A percentile compares a stretch with the other conserved stretches of the same genome.
Evolutionary conservation across 2,797 vertebrate species (phyloP).

Genomic region (Lepilemur ruficaudatus): DNA sequence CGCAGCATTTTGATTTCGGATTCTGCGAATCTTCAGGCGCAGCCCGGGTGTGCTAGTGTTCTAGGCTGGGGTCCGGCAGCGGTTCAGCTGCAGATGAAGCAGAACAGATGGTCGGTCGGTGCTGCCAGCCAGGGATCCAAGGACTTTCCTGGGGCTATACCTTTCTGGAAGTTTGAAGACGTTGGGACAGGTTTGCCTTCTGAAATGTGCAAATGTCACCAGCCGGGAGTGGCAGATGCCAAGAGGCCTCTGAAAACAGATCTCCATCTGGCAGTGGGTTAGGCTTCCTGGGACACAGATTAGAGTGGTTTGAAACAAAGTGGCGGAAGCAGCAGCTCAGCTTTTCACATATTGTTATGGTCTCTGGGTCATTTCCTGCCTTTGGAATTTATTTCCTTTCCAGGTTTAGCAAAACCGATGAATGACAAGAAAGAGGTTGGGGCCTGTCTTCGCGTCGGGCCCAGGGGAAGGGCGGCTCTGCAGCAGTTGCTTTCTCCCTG

Average conservation of each 20-base stretch:
- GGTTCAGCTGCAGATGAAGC: constrained; percentile 5
- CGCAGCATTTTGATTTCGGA: constrained; percentile 57
- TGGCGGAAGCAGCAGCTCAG: constrained; percentile 55
- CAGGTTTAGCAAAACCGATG: constrained; percentile 36
- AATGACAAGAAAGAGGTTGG: constrained; percentile 34
- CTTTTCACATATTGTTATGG: constrained; percentile 62
- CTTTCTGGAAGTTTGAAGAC: constrained; percentile 56
- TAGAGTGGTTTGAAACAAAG: constrained; percentile 70
- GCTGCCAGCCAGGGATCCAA: constrained; percentile 34
- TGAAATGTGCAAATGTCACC: constrained; percentile 71
- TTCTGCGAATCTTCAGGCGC: constrained; percentile 60
- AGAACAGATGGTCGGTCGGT: not conserved
- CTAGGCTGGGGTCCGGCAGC: constrained; percentile 60
- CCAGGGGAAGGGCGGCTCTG: not conserved
- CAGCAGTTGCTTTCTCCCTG: not conserved
- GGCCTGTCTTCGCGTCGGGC: not conserved
- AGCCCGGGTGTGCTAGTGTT: constrained; percentile 9
- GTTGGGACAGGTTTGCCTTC: constrained; percentile 56
- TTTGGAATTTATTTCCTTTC: constrained; percentile 72
- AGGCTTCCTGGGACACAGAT: constrained; percentile 74
- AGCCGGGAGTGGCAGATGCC: constrained; percentile 72
- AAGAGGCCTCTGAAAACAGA: constrained; percentile 51
- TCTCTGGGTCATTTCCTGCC: constrained; percentile 72
- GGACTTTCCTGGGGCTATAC: constrained; percentile 57
- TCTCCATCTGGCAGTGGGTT: constrained; percentile 73